Conservation (phyloP, 2,888 invertebrate genomes). For the Resseliella maxima region DNA sequence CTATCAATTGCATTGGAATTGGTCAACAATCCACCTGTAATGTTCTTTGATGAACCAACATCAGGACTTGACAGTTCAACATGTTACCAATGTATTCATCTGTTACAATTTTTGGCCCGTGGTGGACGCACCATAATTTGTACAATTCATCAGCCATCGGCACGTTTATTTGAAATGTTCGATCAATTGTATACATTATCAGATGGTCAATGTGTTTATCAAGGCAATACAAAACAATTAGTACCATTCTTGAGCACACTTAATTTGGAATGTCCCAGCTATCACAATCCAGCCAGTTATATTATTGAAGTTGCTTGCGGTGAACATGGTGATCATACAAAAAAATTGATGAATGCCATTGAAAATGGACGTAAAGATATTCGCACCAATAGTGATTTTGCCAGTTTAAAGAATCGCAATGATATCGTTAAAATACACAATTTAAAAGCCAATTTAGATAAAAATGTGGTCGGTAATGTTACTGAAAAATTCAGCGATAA, state of each 20-base stretch:
- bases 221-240: slow-evolving; percentile 86
- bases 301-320: slow-evolving; percentile 97
- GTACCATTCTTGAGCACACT: slow-evolving; percentile 85
- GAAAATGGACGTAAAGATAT: slow-evolving; percentile 86
- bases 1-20: slow-evolving; percentile 93
- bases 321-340: slow-evolving; percentile 92
- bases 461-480: slow-evolving; percentile 69
- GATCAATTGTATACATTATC: slow-evolving; percentile 94
- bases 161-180: slow-evolving; percentile 95
- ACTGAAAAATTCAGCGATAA: slow-evolving; percentile 64
- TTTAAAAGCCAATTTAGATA: slow-evolving; percentile 68
- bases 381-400: slow-evolving; percentile 77
- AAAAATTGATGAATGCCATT: slow-evolving; percentile 85
- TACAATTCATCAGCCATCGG: slow-evolving; percentile 94
- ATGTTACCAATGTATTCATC: slow-evolving; percentile 91
- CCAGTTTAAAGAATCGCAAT: slow-evolving; percentile 70
- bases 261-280: slow-evolving; percentile 90
- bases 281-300: slow-evolving; percentile 97
- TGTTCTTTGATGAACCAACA: slow-evolving; percentile 98
- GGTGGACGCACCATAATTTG: slow-evolving; percentile 95
- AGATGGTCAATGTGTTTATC: slow-evolving; percentile 94
- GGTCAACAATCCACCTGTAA: slow-evolving; percentile 96
- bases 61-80: slow-evolving; percentile 96
- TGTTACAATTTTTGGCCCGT: slow-evolving; percentile 87
- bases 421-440: slow-evolving; percentile 71